phyloP scores from a whole-genome alignment of 1,140 invertebrate genomes.

The Apis dorsata region DNA sequence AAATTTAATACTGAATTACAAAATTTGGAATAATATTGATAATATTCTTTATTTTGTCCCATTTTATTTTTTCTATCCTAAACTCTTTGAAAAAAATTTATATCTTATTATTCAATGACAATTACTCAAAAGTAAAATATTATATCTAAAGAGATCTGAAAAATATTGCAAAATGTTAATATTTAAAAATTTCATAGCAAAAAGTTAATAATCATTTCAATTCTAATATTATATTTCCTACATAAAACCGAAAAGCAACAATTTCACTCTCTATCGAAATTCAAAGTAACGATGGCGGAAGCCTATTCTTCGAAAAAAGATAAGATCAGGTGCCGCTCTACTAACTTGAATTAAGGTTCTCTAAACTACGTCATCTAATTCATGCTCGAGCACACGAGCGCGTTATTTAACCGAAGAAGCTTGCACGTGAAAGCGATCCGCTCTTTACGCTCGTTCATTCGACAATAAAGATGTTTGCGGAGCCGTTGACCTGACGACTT shows the following conservation, averaged over 20 bases:
- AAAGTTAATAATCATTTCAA: background rate
- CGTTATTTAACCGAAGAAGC: constrained; percentile 27
- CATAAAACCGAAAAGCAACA: background rate
- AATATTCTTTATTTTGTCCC: no score
- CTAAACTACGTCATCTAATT: constrained; percentile 10
- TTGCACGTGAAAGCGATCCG: constrained; percentile 39
- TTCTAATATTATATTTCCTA: background rate
- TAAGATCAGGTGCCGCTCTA: background rate
- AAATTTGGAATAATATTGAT: no score
- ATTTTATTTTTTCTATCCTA: no score
- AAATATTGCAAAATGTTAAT: no score
- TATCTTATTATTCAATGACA: no score
- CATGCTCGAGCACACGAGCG: constrained; percentile 21
- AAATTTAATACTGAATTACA: no score
- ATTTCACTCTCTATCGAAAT: no score
- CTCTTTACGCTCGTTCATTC: constrained; percentile 27
- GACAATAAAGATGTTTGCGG: constrained; percentile 45
- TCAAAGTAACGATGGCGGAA: background rate
- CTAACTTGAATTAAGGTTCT: background rate
- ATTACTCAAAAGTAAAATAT: no score
- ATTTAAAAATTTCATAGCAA: no score
- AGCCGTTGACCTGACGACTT: constrained; percentile 44
- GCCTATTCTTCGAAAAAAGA: background rate
- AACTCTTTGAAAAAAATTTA: no score
- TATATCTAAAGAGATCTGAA: no score